A percentile compares a stretch with the other conserved stretches of the same genome.
These are phyloP conservation scores for Pecten maximus DNA, from an alignment of 2,888 invertebrate species.

Conservation along the genomic window DNA sequence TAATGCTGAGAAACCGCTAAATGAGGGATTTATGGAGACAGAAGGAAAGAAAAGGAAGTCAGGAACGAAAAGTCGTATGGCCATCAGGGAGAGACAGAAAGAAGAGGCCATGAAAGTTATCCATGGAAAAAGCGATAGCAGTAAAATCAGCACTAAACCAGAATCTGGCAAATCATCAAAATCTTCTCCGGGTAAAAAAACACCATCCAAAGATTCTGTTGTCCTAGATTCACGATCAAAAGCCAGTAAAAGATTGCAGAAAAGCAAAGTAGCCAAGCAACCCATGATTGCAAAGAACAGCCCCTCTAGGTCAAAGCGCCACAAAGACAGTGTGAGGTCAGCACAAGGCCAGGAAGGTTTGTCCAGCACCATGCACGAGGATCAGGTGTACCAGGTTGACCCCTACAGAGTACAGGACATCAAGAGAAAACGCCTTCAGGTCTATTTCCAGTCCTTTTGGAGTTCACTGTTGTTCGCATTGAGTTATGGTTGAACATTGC, in stretches of 20 bases:
- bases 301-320: neutral
- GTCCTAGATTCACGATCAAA: neutral
- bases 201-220: neutral
- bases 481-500: neutral
- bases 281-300: neutral
- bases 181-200: neutral
- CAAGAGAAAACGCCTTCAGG: neutral
- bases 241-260: neutral
- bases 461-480: neutral
- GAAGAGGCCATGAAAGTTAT: constrained; percentile 35
- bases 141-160: neutral
- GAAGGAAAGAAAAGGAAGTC: constrained; percentile 53
- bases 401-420: constrained; percentile 13
- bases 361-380: neutral
- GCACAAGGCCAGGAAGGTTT: neutral
- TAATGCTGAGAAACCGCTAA: neutral
- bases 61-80: constrained; percentile 57
- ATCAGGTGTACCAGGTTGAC: constrained; percentile 22
- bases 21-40: neutral
- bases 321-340: neutral
- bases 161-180: neutral
- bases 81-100: constrained; percentile 50
- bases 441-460: neutral
- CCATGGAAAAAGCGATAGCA: neutral
- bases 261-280: neutral